These are phyloP conservation scores for Lophochroa leadbeateri DNA, from an alignment of 2,113 vertebrate genomes.

Conservation along the genomic window DNA sequence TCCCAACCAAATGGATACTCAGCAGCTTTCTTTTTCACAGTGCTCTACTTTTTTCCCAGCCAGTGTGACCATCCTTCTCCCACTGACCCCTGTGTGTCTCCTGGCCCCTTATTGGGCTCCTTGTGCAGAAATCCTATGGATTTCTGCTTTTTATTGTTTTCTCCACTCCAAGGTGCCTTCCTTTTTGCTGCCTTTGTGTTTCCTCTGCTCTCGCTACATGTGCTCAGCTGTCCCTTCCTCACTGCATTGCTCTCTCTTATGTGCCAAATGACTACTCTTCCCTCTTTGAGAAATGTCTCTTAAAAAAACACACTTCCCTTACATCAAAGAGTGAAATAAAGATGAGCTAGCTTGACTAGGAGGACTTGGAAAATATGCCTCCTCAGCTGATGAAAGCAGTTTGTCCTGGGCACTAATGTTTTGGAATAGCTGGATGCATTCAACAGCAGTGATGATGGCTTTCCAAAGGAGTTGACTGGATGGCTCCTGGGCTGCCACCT, in stretches of 20 bases:
- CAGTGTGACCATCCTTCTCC: not conserved
- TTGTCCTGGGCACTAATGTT: not conserved
- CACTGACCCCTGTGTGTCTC: rapidly evolving
- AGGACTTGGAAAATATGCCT: not conserved
- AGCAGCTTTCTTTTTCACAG: not conserved
- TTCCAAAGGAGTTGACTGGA: not conserved
- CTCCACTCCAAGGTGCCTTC: not conserved
- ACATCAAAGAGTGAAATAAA: constrained; percentile 46
- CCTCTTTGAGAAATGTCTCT: not conserved
- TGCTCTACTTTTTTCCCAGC: not conserved
- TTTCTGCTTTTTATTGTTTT: constrained; percentile 12
- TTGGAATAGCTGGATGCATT: rapidly evolving
- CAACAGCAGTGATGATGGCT: not conserved
- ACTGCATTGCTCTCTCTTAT: not conserved
- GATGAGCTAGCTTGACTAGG: not conserved
- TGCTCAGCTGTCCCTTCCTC: constrained; percentile 13
- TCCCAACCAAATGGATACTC: not conserved
- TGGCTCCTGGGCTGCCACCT: not conserved
- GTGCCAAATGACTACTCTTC: constrained; percentile 10
- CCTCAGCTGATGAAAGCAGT: not conserved
- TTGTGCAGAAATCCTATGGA: not conserved
- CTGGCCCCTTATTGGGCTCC: not conserved
- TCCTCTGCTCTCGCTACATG: not conserved
- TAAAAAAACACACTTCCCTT: constrained; percentile 14
- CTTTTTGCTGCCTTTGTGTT: not conserved